Conservation (phyloP, 1,140 invertebrate genomes). For the Tachypleus tridentatus region DNA sequence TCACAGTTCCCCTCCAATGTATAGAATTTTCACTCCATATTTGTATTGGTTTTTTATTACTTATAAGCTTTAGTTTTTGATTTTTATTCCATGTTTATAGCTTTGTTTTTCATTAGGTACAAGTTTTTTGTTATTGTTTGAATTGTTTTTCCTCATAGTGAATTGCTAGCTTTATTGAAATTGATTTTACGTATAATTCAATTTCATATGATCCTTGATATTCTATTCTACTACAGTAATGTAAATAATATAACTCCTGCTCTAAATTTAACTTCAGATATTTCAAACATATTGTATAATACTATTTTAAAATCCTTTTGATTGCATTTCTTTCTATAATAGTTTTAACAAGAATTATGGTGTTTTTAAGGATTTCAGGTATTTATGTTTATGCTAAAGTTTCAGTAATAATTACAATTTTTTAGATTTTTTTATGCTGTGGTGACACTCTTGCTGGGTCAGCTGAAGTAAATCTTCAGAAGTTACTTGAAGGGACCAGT, state of each 20-base stretch:
- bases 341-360: neutral
- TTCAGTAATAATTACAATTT: conserved; percentile 4
- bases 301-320: neutral
- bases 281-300: neutral
- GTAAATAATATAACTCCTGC: neutral
- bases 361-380: neutral
- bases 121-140: too few relatives aligned
- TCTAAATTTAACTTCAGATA: conserved; percentile 7
- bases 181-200: too few relatives aligned
- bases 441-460: conserved; percentile 36
- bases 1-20: too few relatives aligned
- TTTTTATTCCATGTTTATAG: too few relatives aligned
- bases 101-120: too few relatives aligned
- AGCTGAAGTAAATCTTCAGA: conserved; percentile 25
- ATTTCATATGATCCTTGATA: neutral
- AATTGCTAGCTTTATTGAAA: too few relatives aligned
- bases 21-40: too few relatives aligned
- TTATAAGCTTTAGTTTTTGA: too few relatives aligned
- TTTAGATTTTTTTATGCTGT: conserved; percentile 35
- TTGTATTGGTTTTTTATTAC: too few relatives aligned
- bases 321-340: conserved; percentile 5
- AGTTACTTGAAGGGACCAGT: too few relatives aligned
- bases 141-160: too few relatives aligned
- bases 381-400: neutral
- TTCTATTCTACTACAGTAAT: neutral